These are phyloP conservation scores for Eupsittula cactorum DNA, from an alignment of 2,113 vertebrate genomes.

Conservation along the genomic window DNA sequence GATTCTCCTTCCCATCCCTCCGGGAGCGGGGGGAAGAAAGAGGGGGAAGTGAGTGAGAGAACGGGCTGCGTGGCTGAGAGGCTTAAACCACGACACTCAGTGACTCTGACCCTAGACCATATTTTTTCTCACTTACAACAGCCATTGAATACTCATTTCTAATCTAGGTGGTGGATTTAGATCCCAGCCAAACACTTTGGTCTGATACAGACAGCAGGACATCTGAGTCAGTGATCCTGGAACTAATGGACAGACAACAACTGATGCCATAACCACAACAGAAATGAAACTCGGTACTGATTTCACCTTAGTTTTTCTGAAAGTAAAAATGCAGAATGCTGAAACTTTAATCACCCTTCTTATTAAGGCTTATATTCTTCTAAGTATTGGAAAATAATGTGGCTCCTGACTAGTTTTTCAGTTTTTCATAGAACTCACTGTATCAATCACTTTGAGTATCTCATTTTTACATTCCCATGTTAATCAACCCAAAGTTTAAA, in stretches of 20 bases:
- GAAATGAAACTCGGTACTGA: neutral
- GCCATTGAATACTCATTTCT: neutral
- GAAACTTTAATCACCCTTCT: neutral
- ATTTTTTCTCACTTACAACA: neutral
- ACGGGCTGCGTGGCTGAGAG: too few species aligned
- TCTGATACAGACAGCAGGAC: neutral
- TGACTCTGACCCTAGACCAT: neutral
- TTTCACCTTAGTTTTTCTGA: neutral
- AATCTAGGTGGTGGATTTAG: neutral
- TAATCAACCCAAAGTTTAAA: slow-evolving; percentile 10
- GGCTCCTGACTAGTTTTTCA: neutral
- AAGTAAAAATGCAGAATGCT: neutral
- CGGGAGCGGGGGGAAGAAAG: too few species aligned
- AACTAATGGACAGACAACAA: neutral
- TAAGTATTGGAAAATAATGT: neutral
- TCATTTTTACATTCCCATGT: neutral
- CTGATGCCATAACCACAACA: neutral
- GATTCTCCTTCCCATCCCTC: too few species aligned
- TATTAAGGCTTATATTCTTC: neutral
- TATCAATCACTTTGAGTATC: neutral
- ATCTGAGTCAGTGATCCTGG: neutral
- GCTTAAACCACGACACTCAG: too few species aligned
- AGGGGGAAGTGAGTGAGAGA: too few species aligned
- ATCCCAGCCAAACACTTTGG: neutral
- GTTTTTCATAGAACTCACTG: neutral